These are phyloP conservation scores for Drosophila suzukii DNA, from an alignment of 1,140 invertebrate genomes.

Conservation along the genomic window DNA sequence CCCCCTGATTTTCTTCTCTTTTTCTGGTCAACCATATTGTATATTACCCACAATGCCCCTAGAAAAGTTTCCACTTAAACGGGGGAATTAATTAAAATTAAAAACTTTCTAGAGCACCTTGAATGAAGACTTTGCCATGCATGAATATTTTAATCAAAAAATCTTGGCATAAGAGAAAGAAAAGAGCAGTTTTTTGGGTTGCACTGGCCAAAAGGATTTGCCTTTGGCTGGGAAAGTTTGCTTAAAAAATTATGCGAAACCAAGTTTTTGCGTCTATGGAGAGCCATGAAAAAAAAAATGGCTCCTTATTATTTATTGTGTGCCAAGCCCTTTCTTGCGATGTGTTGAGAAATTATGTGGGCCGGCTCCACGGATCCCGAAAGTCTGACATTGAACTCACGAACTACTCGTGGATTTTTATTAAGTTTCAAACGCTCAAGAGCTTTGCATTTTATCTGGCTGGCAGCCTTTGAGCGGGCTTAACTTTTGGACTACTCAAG, in stretches of 20 bases:
- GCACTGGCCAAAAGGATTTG: constrained; percentile 36
- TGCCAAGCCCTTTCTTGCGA: constrained; percentile 39
- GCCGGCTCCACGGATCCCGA: constrained; percentile 6
- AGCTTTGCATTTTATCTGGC: constrained; percentile 72
- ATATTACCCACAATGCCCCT: constrained; percentile 22
- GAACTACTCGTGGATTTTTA: constrained; percentile 32
- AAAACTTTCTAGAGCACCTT: constrained; percentile 37
- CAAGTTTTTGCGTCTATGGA: constrained; percentile 30
- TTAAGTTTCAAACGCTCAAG: constrained; percentile 56
- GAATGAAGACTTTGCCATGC: constrained; percentile 22
- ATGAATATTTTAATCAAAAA: constrained; percentile 73
- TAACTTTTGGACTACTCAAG: constrained; percentile 72
- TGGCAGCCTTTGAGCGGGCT: constrained; percentile 57
- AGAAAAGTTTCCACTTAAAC: constrained; percentile 32
- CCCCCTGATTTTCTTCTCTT: not conserved
- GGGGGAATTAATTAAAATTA: constrained; percentile 68
- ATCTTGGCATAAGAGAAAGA: constrained; percentile 21
- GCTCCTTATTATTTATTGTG: constrained; percentile 51
- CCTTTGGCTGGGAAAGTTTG: constrained; percentile 36
- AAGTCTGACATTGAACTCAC: constrained; percentile 61
- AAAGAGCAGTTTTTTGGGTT: constrained; percentile 35
- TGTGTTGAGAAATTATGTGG: constrained; percentile 61
- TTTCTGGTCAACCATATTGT: constrained; percentile 17
- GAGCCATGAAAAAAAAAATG: constrained; percentile 1
- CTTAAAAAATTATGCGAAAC: constrained; percentile 38